Evolutionary conservation across 2,888 invertebrate genomes (phyloP).

Genomic region (Autographa gamma): DNA sequence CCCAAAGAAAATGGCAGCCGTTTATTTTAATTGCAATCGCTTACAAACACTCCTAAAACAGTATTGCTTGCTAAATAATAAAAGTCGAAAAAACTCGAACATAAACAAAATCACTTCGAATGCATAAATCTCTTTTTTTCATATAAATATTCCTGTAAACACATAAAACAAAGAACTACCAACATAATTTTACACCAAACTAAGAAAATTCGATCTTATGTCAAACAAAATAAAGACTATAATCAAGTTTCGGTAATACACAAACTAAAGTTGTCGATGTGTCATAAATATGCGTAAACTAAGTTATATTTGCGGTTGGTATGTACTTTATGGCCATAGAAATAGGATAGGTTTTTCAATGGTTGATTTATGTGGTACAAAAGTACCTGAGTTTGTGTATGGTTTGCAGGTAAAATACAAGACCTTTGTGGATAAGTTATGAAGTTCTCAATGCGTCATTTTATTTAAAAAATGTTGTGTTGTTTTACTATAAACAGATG

Average conservation of each 20-base stretch:
- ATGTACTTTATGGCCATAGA: constrained; percentile 42
- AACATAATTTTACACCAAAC: constrained; percentile 19
- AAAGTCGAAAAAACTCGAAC: constrained; percentile 33
- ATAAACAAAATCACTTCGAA: constrained; percentile 57
- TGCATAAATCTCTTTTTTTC: constrained; percentile 63
- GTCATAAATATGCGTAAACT: constrained; percentile 64
- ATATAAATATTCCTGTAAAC: constrained; percentile 60
- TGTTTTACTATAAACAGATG: too few species aligned
- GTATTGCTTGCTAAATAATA: constrained; percentile 9
- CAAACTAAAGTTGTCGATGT: constrained; percentile 54
- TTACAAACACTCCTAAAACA: constrained; percentile 15
- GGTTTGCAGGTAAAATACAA: constrained; percentile 4
- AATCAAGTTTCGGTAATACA: constrained; percentile 20
- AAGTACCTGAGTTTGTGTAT: constrained; percentile 5
- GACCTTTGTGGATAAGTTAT: not conserved
- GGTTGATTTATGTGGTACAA: not conserved
- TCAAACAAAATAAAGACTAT: constrained; percentile 9
- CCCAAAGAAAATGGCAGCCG: constrained; percentile 7
- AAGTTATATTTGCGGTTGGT: constrained; percentile 53
- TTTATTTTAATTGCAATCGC: constrained; percentile 15
- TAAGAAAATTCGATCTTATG: constrained; percentile 24
- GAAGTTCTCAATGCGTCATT: not conserved
- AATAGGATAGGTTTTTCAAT: not conserved
- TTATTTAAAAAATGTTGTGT: too few species aligned
- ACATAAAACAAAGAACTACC: constrained; percentile 60